These are phyloP conservation scores for Actinernus sp. DNA, from an alignment of 92 coral and sea anemone species.

Conservation along the genomic window DNA sequence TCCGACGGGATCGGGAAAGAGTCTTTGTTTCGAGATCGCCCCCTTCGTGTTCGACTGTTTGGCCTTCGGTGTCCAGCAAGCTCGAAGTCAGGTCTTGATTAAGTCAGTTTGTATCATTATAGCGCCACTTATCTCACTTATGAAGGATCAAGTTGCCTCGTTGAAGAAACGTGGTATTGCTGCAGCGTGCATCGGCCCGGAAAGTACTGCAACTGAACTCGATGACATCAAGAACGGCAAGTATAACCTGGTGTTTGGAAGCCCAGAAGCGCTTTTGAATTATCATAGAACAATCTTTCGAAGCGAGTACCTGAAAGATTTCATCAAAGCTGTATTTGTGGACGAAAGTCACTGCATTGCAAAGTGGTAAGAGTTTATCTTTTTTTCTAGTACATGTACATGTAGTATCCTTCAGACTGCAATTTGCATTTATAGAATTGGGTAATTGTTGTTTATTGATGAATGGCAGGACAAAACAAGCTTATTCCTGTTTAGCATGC, in stretches of 20 bases:
- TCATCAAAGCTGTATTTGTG: slow-evolving; percentile 50
- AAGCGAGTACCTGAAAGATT: slow-evolving; percentile 14
- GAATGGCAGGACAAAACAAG: no score
- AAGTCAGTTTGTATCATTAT: slow-evolving; percentile 18
- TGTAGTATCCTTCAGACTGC: no score
- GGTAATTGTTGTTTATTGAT: no score
- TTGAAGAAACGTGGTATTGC: slow-evolving; percentile 34
- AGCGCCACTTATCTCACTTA: slow-evolving; percentile 54
- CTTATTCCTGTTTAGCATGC: no score
- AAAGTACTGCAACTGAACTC: slow-evolving; percentile 9
- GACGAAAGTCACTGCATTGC: slow-evolving; percentile 66
- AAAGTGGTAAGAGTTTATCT: slow-evolving; percentile 50
- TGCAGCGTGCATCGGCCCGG: slow-evolving; percentile 29
- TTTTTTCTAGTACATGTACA: no score
- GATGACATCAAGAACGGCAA: slow-evolving; percentile 10
- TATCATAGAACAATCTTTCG: slow-evolving; percentile 30
- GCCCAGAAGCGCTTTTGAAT: slow-evolving; percentile 57
- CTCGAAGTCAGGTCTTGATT: background rate
- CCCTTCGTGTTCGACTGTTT: slow-evolving; percentile 22
- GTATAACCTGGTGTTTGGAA: slow-evolving; percentile 40
- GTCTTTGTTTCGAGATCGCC: slow-evolving; percentile 44
- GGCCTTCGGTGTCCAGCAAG: background rate
- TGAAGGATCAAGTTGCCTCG: slow-evolving; percentile 57
- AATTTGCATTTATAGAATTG: no score
- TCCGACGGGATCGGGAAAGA: slow-evolving; percentile 43